Evolutionary conservation across 2,797 vertebrate genomes (phyloP).

Genomic region (Cossypha niveicapilla): DNA sequence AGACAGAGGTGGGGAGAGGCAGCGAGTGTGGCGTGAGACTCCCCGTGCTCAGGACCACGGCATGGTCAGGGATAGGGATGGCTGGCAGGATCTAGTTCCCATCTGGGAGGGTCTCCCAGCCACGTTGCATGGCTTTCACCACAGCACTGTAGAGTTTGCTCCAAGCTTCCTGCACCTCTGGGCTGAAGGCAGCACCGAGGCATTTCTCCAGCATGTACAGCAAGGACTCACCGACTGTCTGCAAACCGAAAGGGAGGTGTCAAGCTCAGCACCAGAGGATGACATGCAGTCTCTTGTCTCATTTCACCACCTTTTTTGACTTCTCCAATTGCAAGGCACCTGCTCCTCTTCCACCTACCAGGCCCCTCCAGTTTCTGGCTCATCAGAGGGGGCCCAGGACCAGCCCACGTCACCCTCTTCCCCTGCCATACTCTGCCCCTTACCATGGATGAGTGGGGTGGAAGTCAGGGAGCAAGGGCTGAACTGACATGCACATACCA

Average conservation of each 20-base stretch:
- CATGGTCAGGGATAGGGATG: not conserved
- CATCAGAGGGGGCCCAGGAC: not conserved
- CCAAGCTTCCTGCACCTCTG: slow-evolving; percentile 86
- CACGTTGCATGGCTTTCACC: slow-evolving; percentile 87
- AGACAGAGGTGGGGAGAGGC: not conserved
- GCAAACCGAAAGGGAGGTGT: slow-evolving; percentile 27
- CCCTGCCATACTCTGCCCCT: not conserved
- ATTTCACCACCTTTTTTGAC: not conserved
- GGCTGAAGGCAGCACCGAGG: slow-evolving; percentile 86
- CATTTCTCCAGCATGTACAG: slow-evolving; percentile 93
- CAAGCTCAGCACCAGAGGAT: not conserved
- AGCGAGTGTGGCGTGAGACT: accelerated
- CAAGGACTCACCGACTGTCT: slow-evolving; percentile 90
- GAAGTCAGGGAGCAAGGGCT: not conserved
- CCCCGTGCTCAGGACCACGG: not conserved
- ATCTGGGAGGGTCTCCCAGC: slow-evolving; percentile 74
- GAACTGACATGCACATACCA: accelerated
- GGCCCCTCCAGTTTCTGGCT: not conserved
- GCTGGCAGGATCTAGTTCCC: slow-evolving; percentile 2
- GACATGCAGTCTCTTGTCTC: not conserved
- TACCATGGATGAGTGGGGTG: not conserved
- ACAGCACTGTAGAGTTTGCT: slow-evolving; percentile 87
- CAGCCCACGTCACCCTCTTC: not conserved
- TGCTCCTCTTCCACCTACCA: not conserved
- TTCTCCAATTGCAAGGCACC: not conserved